Base-by-base conservation (phyloP, 2,888 invertebrate species). In the Clanis bilineata region DNA sequence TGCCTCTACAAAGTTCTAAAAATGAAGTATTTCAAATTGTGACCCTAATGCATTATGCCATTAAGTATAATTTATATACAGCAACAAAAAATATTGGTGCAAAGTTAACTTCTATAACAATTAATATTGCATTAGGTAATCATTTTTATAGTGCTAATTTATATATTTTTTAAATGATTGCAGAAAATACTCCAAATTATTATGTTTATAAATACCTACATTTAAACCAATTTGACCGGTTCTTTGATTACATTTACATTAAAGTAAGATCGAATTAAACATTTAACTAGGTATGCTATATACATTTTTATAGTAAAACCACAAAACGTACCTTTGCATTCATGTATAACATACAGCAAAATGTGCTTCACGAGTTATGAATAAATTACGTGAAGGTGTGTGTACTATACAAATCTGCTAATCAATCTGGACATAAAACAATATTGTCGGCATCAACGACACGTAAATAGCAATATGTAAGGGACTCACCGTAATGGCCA, bases 401-500 rank as follows among this genome's bases (percentile, higher is more conserved):
- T 57, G 10, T 57, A 47, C 36, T 25, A 36, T 10, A 28, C 23
- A 21, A 21, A 58, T n/a, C 12, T 25, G 6, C 23, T 21, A 45
- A 45, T 56, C 43, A 23, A 76, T 75, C 66, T 63, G 72, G 68
- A 72, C 67, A 74, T 66, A 75, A 74, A 70, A 72, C 76, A 75
- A 70, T 73, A 78, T 74, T 67, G 67, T 76, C 73, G 65, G 65
- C 67, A 65, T 72, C 75, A n/a, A 18, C 41, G 76, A 80, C 79
- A 85, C 80, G 82, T 86, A 87, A 88, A 89, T 83, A 86, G 74
- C 70, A 77, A 77, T 78, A 77, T 74, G 67, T 70, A 76, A 72
- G 73, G 70, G 65, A 89, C 86, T 86, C 74, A 88, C 88, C 84
- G 86, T 90, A 90, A 91, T 91, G 90, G 90, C 91, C 77, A 84